Evolutionary conservation across 2,113 vertebrate species (phyloP), one percentile per base, ranked within the genome.

Genomic region (Actenoides hombroni): DNA sequence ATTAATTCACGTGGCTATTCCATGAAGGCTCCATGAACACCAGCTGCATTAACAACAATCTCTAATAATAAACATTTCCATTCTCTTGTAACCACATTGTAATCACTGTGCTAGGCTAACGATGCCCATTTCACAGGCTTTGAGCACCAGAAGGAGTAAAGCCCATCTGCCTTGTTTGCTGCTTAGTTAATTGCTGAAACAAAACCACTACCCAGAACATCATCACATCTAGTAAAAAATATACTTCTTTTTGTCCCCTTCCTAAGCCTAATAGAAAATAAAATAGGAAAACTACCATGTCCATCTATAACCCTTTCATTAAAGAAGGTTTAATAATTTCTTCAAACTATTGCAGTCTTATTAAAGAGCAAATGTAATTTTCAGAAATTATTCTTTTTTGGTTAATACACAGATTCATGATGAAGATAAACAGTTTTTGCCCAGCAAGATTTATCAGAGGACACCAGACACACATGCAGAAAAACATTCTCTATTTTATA

Each of bases 61-160:
- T 90, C 88, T 49, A 93, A 63, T 26, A 95, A 57, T 25, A 77
- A 92, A 87, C 23, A 69, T 46, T 61, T 76, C 17, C 67, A 89
- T 84, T 82, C 37, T 76, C 31, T 93, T 84, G 69, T 57, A 81
- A 76, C 53, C 1, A 0, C 6, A 2, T 15, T 61, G 13, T 57
- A 65, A 81, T 61, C 65, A 49, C 17, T 49, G 24, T 3, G 6
- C 18, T 69, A 59, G 48, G 67, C 84, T 91, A 83, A 61, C 1
- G 0, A 28, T 78, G 48, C 19, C 80, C 69, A 54, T 92, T 96
- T 92, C 90, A 76, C 59, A 86, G 54, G 39, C 48, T 60, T 73
- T 84, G 57, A 84, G 74, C 70, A 93, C 65, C 31, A 89, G 60
- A 88, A 85, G 70, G 28, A 75, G 19, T 40, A 95, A 92, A 93